A percentile compares a stretch with the other conserved stretches of the same genome.
phyloP scores from a whole-genome alignment of 2,113 vertebrate genomes.

The Pseudorectes ferrugineus region DNA sequence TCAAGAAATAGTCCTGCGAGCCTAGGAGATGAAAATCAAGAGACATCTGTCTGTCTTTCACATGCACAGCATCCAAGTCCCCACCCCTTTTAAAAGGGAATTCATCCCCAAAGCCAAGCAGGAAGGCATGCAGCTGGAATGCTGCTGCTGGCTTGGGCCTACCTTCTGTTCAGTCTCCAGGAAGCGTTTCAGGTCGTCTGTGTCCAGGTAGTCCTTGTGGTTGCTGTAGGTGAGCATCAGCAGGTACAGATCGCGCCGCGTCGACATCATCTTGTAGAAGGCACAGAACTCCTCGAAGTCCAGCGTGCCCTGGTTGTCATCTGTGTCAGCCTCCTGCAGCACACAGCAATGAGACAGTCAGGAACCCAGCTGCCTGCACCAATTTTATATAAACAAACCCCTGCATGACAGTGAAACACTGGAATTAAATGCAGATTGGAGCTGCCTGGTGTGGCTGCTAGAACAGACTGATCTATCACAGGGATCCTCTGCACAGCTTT shows the following conservation, averaged over 20 bases:
- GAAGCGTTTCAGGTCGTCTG: conserved; percentile 82
- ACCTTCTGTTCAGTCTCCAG: conserved; percentile 94
- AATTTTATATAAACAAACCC: neutral
- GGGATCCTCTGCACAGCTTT: neutral
- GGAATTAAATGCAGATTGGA: neutral
- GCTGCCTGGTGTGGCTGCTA: neutral
- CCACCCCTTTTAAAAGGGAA: neutral
- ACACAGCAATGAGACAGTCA: neutral
- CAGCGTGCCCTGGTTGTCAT: conserved; percentile 90
- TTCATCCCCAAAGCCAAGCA: neutral
- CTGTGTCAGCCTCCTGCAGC: conserved; percentile 90
- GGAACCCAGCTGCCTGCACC: neutral
- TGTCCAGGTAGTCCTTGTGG: conserved; percentile 91
- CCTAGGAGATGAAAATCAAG: neutral
- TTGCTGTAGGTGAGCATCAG: conserved; percentile 96
- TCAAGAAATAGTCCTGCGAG: neutral
- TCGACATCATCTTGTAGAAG: conserved; percentile 99
- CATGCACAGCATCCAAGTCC: rapidly evolving
- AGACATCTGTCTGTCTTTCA: neutral
- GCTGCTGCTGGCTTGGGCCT: neutral
- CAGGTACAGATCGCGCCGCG: conserved; percentile 91
- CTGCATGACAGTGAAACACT: neutral
- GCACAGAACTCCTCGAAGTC: conserved; percentile 96
- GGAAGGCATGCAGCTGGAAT: neutral
- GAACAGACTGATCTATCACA: neutral